Evolutionary conservation across 2,113 vertebrate species (phyloP), one percentile per base, ranked within the genome.

Genomic region (Miniopterus natalensis): DNA sequence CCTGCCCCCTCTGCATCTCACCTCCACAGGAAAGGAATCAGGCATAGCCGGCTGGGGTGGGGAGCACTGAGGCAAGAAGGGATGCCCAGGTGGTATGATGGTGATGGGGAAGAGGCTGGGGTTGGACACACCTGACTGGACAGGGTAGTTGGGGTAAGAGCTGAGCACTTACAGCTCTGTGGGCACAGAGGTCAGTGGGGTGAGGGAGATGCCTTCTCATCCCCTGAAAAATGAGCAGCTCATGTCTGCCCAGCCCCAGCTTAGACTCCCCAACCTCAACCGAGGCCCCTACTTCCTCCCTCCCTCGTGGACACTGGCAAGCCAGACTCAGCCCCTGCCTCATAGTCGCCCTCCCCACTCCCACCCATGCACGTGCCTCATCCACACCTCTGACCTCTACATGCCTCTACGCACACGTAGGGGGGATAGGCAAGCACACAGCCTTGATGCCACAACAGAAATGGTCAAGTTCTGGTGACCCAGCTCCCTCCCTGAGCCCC

Each of bases 361-460:
- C 25, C 8, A 9, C 23, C 31, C 21, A 14, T 7, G 21, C 36
- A 42, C 53, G 65, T 0, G 7, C 61, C 71, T 29, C 17, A 13
- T 47, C 27, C 59, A 61, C 57, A 68, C 40, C 36, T 75, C 75
- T 40, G 27, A 6, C 31, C 53, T 45, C 63, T 13, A 57, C 23
- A 1, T 0, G 27, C 75, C 68, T 57, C 61, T 29, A 1, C 42
- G 10, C 20, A 2, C 8, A 0, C 13, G 0, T 3, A 8, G 71
- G 51, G 51, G 29, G 23, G 47, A 15, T 0, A 59, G 36, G 42
- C n/a, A 36, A 31, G 36, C 3, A 0, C 8, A 0, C 0, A 15
- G n/a, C 4, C 36, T 78, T 8, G 0, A 3, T 40, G 78, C 85
- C 45, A 4, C 5, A 6, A 25, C 21, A 15, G 84, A 11, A 47